Evolutionary conservation across 1,140 invertebrate species (phyloP).

Genomic region (Tetramorium parvispinum): DNA sequence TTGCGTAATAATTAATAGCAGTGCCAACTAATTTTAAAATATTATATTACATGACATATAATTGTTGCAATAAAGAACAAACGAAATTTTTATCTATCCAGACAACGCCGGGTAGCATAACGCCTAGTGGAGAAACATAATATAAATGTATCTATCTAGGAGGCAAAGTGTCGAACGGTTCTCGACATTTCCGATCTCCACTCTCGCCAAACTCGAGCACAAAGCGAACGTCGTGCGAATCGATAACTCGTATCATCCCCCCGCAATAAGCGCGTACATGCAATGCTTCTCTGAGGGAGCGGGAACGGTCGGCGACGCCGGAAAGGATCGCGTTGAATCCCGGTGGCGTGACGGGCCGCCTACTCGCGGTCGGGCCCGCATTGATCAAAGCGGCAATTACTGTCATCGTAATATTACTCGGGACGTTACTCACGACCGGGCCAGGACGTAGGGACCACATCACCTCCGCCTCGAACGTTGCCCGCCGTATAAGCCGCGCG

Average conservation of each 20-base stretch:
- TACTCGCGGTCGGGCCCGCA: conserved; percentile 78
- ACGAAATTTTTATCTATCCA: no score
- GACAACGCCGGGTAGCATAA: no score
- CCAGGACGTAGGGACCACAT: conserved; percentile 38
- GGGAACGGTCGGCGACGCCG: conserved; percentile 49
- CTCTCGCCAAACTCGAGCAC: conserved; percentile 4
- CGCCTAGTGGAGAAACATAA: neutral
- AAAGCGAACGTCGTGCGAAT: conserved; percentile 34
- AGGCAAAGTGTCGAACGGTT: neutral
- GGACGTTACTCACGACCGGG: conserved; percentile 78
- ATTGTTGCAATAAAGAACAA: no score
- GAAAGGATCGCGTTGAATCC: conserved; percentile 72
- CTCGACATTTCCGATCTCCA: conserved; percentile 28
- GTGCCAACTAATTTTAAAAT: no score
- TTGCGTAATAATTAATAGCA: no score
- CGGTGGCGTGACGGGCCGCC: conserved; percentile 75
- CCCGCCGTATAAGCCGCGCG: conserved; percentile 53
- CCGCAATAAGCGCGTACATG: conserved; percentile 41
- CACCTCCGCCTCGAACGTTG: conserved; percentile 65
- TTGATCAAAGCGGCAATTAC: conserved; percentile 85
- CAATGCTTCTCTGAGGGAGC: conserved; percentile 25
- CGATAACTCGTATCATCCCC: conserved; percentile 51
- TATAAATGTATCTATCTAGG: neutral
- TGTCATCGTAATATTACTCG: conserved; percentile 84
- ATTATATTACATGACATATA: no score